Conservation (phyloP, 2,113 vertebrate species). For the Pseudopodoces humilis region DNA sequence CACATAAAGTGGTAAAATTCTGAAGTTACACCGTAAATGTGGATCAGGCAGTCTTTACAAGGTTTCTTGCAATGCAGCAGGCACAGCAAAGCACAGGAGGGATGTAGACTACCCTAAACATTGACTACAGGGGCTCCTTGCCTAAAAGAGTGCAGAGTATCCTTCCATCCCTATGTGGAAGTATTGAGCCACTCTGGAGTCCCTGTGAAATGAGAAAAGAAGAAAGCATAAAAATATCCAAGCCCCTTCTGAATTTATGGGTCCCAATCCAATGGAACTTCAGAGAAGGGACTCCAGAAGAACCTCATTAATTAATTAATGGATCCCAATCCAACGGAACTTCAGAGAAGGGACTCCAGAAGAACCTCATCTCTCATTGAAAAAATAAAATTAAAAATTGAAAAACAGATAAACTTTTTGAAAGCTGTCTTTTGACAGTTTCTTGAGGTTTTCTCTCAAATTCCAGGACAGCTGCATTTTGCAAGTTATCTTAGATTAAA, state of each 20-base stretch:
- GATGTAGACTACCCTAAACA: background rate
- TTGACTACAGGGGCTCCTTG: background rate
- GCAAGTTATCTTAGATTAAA: background rate
- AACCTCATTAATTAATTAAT: background rate
- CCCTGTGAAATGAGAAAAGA: background rate
- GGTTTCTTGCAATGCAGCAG: background rate
- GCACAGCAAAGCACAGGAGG: background rate
- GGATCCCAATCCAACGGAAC: background rate
- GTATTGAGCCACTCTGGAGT: background rate
- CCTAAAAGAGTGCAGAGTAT: background rate
- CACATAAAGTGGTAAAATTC: background rate
- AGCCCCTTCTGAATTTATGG: background rate
- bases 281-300: background rate
- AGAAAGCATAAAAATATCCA: background rate
- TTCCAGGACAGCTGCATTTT: background rate
- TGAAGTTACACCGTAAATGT: background rate
- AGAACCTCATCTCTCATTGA: background rate
- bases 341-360: background rate
- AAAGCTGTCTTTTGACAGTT: background rate
- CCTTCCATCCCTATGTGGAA: background rate
- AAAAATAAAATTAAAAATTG: background rate
- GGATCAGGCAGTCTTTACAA: background rate
- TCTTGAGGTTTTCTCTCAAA: background rate
- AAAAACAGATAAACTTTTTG: background rate
- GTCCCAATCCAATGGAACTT: background rate